Percentiles rank a stretch among this genome's conserved stretches.
phyloP scores from a whole-genome alignment of 2,797 vertebrate genomes.

The Myotis vivesi region DNA sequence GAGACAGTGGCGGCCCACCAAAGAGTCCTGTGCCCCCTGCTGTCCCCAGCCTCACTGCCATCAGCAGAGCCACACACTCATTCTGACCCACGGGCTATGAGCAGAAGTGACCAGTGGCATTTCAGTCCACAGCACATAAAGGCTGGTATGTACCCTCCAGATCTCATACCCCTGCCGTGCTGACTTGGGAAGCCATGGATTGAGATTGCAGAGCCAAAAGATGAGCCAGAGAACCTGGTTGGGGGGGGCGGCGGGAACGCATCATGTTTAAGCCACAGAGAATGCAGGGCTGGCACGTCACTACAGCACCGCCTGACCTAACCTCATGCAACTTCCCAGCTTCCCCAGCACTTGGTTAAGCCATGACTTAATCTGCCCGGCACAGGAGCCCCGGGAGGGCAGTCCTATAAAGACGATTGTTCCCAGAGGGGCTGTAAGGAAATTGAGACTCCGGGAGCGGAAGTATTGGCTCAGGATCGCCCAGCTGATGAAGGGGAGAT shows the following conservation, averaged over 20 bases:
- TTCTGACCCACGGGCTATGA: not conserved
- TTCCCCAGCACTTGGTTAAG: not conserved
- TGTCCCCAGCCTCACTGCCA: not conserved
- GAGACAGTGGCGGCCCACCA: not conserved
- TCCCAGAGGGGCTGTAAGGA: not conserved
- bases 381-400: not conserved
- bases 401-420: not conserved
- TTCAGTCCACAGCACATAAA: not conserved
- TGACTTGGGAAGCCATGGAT: not conserved
- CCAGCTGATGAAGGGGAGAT: not conserved
- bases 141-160: not conserved
- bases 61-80: too few relatives aligned
- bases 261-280: not conserved
- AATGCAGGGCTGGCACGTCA: not conserved
- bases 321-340: not conserved
- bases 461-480: not conserved
- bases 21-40: not conserved
- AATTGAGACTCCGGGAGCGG: not conserved
- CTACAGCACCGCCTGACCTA: not conserved
- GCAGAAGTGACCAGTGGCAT: not conserved
- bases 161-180: rapidly evolving
- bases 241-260: not conserved
- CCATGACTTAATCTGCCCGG: not conserved
- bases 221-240: not conserved
- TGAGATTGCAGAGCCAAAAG: not conserved